Conservation (phyloP, 1,140 invertebrate genomes). For the Augochlora pura region DNA sequence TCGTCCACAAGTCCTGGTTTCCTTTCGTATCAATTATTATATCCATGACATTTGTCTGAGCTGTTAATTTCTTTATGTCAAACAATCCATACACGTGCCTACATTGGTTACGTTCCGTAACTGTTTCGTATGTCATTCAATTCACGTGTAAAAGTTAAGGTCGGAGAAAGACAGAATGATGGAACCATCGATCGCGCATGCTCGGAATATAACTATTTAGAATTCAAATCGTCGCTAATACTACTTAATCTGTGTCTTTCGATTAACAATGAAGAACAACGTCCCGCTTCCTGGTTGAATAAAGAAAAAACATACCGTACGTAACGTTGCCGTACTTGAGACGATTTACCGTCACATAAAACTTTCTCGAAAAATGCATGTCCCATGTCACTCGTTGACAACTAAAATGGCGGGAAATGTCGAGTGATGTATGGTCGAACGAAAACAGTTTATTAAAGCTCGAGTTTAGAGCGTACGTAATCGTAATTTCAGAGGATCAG, state of each 20-base stretch:
- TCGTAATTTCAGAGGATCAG: not conserved
- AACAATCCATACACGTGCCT: not conserved
- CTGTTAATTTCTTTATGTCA: not conserved
- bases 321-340: no score
- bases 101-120: not conserved
- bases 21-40: slow-evolving; percentile 72
- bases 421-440: not conserved
- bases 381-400: not conserved
- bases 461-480: not conserved
- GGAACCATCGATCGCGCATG: not conserved
- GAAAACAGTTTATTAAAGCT: not conserved
- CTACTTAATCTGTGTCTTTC: no score
- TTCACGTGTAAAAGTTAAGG: not conserved
- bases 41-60: slow-evolving; percentile 57
- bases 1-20: slow-evolving; percentile 46
- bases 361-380: no score
- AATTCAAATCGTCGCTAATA: not conserved
- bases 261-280: no score
- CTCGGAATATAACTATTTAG: not conserved
- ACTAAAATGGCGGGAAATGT: not conserved
- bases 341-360: no score
- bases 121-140: not conserved
- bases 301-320: no score
- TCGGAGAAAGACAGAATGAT: no score
- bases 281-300: no score